Percentiles rank a stretch among this genome's conserved stretches.
These are phyloP conservation scores for Arge pagana DNA, from an alignment of 2,888 invertebrate species.

Conservation along the genomic window DNA sequence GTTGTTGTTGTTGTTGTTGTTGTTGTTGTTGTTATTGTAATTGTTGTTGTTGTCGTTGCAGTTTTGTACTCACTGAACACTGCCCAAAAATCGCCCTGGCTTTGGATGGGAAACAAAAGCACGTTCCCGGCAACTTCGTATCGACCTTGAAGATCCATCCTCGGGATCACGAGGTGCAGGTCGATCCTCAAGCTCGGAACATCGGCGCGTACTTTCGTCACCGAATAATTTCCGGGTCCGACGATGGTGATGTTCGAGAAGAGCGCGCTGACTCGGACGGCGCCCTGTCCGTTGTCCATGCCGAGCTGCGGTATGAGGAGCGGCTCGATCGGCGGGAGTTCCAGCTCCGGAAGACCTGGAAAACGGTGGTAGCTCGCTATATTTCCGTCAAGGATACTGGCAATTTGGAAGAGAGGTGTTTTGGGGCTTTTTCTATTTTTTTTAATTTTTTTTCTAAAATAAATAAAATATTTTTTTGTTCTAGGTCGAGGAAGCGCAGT, in stretches of 20 bases:
- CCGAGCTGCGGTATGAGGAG: constrained; percentile 71
- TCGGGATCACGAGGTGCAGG: constrained; percentile 62
- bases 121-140: constrained; percentile 81
- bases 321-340: constrained; percentile 77
- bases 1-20: no score
- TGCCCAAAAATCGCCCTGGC: constrained; percentile 82
- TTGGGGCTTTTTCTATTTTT: no score
- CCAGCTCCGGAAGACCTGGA: constrained; percentile 71
- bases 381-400: no score
- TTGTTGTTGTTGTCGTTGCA: constrained; percentile 10
- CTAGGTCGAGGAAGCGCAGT: no score
- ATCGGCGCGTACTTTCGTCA: constrained; percentile 64
- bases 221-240: constrained; percentile 77
- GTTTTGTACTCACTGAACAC: constrained; percentile 75
- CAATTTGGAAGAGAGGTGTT: no score
- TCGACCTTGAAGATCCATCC: constrained; percentile 74
- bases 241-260: constrained; percentile 76
- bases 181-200: constrained; percentile 47
- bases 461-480: no score
- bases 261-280: constrained; percentile 73
- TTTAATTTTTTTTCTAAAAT: no score
- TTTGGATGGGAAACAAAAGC: constrained; percentile 76
- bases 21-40: neutral
- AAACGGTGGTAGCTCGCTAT: no score
- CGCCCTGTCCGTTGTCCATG: constrained; percentile 79